Conservation (phyloP, 2,797 vertebrate genomes). For the Smutsia temminckii region DNA sequence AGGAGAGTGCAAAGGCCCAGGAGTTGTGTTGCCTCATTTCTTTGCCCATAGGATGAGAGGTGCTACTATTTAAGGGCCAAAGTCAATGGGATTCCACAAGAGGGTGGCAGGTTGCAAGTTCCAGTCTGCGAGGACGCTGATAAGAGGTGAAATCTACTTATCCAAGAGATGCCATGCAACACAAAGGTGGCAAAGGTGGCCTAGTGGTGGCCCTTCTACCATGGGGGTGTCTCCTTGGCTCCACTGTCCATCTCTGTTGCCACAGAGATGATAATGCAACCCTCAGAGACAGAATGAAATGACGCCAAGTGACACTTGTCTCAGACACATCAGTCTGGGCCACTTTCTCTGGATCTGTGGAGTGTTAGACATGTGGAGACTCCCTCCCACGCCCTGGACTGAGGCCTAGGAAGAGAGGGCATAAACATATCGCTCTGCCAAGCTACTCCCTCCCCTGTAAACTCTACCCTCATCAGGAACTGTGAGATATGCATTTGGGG, state of each 20-base stretch:
- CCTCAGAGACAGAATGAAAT: neutral
- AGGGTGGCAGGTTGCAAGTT: neutral
- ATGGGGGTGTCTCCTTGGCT: neutral
- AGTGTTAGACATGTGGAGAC: neutral
- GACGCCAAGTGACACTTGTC: neutral
- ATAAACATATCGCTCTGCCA: accelerated
- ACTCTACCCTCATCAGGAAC: neutral
- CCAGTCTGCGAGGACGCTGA: neutral
- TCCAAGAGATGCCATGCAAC: neutral
- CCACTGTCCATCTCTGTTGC: neutral
- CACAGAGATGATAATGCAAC: neutral
- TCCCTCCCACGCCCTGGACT: neutral
- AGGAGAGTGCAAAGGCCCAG: neutral
- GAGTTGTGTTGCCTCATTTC: neutral
- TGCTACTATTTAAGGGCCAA: neutral
- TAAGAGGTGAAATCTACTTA: neutral
- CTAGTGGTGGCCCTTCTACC: neutral
- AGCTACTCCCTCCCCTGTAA: neutral
- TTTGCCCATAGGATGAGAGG: neutral
- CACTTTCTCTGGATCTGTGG: neutral
- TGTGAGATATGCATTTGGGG: neutral
- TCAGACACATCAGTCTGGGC: neutral
- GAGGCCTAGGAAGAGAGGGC: neutral
- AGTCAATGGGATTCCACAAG: neutral
- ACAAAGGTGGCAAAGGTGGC: neutral